Evolutionary conservation across 2,113 vertebrate genomes (phyloP).

Genomic region (Mustelus asterias): DNA sequence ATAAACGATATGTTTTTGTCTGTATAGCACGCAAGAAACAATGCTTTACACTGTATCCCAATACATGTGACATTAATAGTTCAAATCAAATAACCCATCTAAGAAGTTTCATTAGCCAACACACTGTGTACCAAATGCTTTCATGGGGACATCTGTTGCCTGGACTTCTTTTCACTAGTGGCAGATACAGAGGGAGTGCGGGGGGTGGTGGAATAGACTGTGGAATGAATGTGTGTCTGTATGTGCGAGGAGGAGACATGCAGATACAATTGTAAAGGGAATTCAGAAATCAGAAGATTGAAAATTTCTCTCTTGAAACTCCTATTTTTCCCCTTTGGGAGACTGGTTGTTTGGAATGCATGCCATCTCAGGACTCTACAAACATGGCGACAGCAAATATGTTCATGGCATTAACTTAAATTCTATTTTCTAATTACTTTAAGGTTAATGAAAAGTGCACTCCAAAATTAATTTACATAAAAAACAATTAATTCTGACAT

Average conservation of each 20-base stretch:
- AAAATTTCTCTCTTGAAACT: not conserved
- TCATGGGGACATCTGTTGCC: not conserved
- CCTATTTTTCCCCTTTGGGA: not conserved
- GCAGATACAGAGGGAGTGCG: not conserved
- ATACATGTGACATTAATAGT: no score
- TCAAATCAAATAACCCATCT: not conserved
- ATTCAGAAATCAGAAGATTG: not conserved
- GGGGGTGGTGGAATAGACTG: not conserved
- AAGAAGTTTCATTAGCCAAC: not conserved
- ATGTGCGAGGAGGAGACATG: not conserved
- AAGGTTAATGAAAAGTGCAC: not conserved
- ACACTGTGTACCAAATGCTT: not conserved
- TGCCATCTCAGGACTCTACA: not conserved
- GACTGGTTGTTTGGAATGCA: not conserved
- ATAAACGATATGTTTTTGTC: no score
- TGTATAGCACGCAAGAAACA: no score
- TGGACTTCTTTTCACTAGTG: not conserved
- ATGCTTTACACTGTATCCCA: no score
- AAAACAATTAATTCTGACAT: conserved; percentile 20
- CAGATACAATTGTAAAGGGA: not conserved
- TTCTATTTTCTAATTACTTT: conserved; percentile 7
- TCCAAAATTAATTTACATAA: conserved; percentile 13
- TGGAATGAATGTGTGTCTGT: not conserved
- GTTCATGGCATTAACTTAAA: conserved; percentile 19
- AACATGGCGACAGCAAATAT: not conserved